Evolutionary conservation across 1,140 invertebrate species (phyloP).

Genomic region (Tetragnatha versicolor): DNA sequence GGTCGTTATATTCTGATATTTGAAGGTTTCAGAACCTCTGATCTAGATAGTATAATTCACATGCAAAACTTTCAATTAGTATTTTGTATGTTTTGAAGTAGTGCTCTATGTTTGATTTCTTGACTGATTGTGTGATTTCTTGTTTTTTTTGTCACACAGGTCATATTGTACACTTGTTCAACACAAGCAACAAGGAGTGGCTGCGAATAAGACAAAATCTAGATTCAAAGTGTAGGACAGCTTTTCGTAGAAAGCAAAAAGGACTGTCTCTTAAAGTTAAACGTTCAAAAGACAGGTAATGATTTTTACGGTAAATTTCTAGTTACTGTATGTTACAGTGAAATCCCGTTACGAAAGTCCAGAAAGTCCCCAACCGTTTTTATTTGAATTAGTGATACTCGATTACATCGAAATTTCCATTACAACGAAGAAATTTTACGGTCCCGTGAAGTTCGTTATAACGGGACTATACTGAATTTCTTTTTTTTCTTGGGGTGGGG

Average conservation of each 20-base stretch:
- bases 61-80: too few species aligned
- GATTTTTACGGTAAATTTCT: too few species aligned
- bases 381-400: too few species aligned
- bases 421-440: too few species aligned
- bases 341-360: too few species aligned
- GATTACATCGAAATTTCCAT: too few species aligned
- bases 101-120: not conserved
- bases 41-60: not conserved
- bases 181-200: slow-evolving; percentile 65
- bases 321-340: too few species aligned
- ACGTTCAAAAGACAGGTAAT: slow-evolving; percentile 62
- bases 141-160: slow-evolving; percentile 58
- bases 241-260: slow-evolving; percentile 63
- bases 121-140: not conserved
- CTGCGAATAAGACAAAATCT: slow-evolving; percentile 66
- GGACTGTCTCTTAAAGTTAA: slow-evolving; percentile 65
- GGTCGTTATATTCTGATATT: not conserved
- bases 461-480: too few species aligned
- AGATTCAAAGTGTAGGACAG: slow-evolving; percentile 67
- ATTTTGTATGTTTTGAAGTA: not conserved
- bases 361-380: too few species aligned
- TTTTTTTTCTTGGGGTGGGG: too few species aligned
- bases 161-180: slow-evolving; percentile 65
- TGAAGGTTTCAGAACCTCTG: not conserved
- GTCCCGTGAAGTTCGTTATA: too few species aligned